A percentile compares a stretch with the other conserved stretches of the same genome.
phyloP scores from a whole-genome alignment of 2,113 vertebrate genomes.

The Salvator merianae region DNA sequence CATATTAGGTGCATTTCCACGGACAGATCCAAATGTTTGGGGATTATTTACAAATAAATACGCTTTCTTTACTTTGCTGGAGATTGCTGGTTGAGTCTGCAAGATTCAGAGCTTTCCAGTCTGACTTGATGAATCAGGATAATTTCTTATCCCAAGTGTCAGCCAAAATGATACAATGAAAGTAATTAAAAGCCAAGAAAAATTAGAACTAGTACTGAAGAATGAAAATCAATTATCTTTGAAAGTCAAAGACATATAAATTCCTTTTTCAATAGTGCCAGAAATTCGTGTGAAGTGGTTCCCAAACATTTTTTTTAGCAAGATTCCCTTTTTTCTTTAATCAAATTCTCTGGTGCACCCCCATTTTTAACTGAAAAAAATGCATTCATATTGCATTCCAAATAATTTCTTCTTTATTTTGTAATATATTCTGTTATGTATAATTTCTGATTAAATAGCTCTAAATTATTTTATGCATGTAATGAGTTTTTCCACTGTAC shows the following conservation, averaged over 20 bases:
- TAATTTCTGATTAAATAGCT: too few species aligned
- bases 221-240: background rate
- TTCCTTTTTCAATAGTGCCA: background rate
- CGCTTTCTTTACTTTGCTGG: background rate
- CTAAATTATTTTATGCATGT: too few species aligned
- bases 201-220: background rate
- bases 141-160: background rate
- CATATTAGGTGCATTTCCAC: background rate
- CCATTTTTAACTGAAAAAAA: too few species aligned
- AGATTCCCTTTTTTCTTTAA: too few species aligned
- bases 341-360: too few species aligned
- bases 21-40: background rate
- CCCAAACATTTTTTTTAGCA: too few species aligned
- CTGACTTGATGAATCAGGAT: background rate
- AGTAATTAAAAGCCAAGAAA: background rate
- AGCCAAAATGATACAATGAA: background rate
- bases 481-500: too few species aligned
- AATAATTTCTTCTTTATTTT: too few species aligned
- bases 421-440: too few species aligned
- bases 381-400: too few species aligned
- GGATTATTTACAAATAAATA: background rate
- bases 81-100: background rate
- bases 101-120: background rate
- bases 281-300: background rate
- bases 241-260: background rate